These are phyloP conservation scores for Cryptomyrus ogoouensis DNA, from an alignment of 2,113 vertebrate genomes.

Conservation along the genomic window DNA sequence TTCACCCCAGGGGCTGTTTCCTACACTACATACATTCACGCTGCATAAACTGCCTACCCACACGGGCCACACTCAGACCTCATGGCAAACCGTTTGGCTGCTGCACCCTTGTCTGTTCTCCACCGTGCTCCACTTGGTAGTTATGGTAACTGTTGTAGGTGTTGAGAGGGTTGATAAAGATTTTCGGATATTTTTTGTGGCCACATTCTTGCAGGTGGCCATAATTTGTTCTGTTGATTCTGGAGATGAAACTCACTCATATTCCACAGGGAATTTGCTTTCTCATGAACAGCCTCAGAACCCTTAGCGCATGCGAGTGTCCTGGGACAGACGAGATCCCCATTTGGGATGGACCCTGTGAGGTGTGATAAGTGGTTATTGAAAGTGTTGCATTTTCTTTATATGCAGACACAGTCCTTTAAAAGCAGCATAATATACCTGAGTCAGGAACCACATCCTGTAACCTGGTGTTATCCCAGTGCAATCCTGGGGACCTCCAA, in stretches of 20 bases:
- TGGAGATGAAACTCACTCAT: neutral
- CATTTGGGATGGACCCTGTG: neutral
- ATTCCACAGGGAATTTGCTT: neutral
- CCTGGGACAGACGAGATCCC: neutral
- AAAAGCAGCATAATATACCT: neutral
- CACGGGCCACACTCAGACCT: neutral
- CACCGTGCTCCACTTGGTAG: neutral
- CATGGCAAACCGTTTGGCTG: neutral
- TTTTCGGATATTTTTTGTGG: neutral
- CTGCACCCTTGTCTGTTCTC: neutral
- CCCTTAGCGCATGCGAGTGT: neutral
- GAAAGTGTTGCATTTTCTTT: neutral
- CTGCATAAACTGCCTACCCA: neutral
- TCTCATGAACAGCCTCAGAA: neutral
- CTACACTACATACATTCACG: neutral
- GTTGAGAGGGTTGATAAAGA: neutral
- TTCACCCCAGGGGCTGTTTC: conserved; percentile 5
- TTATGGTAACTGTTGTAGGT: neutral
- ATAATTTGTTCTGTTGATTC: neutral
- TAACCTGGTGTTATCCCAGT: neutral
- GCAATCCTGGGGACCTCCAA: neutral
- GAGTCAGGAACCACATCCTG: neutral
- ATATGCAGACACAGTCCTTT: neutral
- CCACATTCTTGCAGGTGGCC: neutral
- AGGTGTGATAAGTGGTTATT: neutral